Conservation (phyloP, 1,140 invertebrate species). For the Monochamus saltuarius region DNA sequence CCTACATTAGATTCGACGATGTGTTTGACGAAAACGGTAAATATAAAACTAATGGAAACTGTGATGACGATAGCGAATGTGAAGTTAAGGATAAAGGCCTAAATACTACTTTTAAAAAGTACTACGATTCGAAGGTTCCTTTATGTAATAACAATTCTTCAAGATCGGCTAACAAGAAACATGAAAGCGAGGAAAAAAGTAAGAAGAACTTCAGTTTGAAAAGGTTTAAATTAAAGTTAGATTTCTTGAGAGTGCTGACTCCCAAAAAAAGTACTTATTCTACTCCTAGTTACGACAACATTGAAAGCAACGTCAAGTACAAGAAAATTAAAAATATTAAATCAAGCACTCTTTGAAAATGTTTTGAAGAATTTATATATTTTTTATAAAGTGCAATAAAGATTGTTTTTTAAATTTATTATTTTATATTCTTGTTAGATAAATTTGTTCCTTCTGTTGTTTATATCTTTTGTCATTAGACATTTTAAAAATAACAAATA, state of each 20-base stretch:
- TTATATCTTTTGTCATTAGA: too few species aligned
- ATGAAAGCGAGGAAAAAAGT: neutral
- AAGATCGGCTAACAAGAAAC: neutral
- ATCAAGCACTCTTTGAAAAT: conserved; percentile 6
- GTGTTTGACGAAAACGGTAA: neutral
- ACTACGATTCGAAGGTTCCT: neutral
- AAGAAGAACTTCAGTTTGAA: conserved; percentile 7
- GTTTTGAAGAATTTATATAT: too few species aligned
- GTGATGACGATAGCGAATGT: neutral
- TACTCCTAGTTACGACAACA: neutral
- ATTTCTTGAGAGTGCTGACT: conserved; percentile 6
- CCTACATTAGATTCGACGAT: neutral
- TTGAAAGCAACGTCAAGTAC: conserved; percentile 5
- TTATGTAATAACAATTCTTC: neutral
- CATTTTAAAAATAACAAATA: too few species aligned
- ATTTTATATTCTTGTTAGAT: too few species aligned
- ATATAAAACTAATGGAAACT: neutral
- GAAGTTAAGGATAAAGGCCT: neutral
- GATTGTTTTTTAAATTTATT: too few species aligned
- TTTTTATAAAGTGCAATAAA: too few species aligned
- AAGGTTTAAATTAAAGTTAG: conserved; percentile 9
- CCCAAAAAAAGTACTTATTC: conserved; percentile 6
- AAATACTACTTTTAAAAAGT: conserved; percentile 1
- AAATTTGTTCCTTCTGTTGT: too few species aligned
- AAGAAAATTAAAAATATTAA: conserved; percentile 10